Evolutionary conservation across 2,797 vertebrate genomes (phyloP), one percentile per base, ranked within the genome.

Genomic region (Allobates femoralis): DNA sequence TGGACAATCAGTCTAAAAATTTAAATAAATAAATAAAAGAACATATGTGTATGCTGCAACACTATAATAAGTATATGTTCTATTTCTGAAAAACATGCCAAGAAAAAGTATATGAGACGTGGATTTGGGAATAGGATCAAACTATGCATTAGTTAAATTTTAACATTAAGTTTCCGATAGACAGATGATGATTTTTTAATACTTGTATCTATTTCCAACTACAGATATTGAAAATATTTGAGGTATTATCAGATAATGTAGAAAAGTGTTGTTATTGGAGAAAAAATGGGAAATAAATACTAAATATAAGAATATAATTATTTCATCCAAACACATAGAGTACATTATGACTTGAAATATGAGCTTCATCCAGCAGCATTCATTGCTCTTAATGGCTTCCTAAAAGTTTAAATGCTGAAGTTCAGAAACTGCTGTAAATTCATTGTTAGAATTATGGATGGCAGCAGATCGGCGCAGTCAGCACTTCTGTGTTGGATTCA

Each of bases 401-500:
- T 81, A 69, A 69, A 84, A 76, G 41, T 75, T 64, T 60, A 62
- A 75, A 62, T 62, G 37, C 23, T 21, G 34, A 73, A 84, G 77
- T 75, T 60, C 46, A 50, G 76, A 81, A 64, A 78, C 46, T 41
- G 34, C 64, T 67, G 55, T 79, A 81, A 73, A 83, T 62, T 87
- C 55, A 34, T 51, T 37, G 28, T 75, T 53, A 75, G 76, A 82
- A 53, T 79, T 79, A 87, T 56, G 86, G 41, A 56, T 67, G 41
- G 62, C 28, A 62, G 28, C 37, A 60, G 55, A 71, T 73, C 64
- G 80, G 76, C 67, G 28, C 8, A 66, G 66, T 87, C 86, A 79
- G 81, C 76, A 84, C 30, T 62, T 84, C 55, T 37, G 41, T 37
- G 53, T 83, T 74, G 76, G 81, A 87, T 74, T 69, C 55, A 79